These are phyloP conservation scores for Hirtodrosophila cameraria DNA, from an alignment of 2,888 invertebrate genomes.

Conservation along the genomic window DNA sequence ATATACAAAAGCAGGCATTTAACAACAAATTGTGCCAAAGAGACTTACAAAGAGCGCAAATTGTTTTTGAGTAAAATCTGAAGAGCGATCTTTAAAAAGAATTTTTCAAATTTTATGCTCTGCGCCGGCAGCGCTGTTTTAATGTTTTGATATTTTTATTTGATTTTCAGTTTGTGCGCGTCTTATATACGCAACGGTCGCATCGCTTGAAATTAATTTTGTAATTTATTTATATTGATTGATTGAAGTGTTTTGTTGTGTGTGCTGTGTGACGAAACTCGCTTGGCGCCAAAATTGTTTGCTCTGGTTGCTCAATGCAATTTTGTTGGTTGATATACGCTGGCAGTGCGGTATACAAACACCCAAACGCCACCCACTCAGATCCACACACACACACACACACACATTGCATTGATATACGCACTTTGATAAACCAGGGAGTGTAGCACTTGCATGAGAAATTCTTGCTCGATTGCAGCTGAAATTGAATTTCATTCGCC, in stretches of 20 bases:
- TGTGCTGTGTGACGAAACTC: conserved; percentile 38
- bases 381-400: conserved; percentile 1
- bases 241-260: conserved; percentile 20
- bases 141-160: too few relatives aligned
- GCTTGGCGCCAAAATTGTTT: conserved; percentile 65
- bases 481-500: conserved; percentile 55
- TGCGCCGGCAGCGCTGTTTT: conserved; percentile 23
- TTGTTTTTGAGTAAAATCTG: conserved; percentile 2
- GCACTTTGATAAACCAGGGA: conserved; percentile 21
- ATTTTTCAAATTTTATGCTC: conserved; percentile 25
- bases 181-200: conserved; percentile 57
- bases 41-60: conserved; percentile 28
- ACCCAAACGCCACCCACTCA: conserved; percentile 2
- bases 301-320: conserved; percentile 66
- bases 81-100: conserved; percentile 36
- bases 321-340: conserved; percentile 80
- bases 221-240: conserved; percentile 35
- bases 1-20: conserved; percentile 6
- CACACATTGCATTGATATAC: conserved; percentile 9
- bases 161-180: conserved; percentile 48
- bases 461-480: conserved; percentile 47
- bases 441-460: conserved; percentile 26
- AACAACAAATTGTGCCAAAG: conserved; percentile 11
- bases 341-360: conserved; percentile 54
- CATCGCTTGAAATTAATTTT: conserved; percentile 27